These are phyloP conservation scores for Allophyes oxyacanthae DNA, from an alignment of 2,888 invertebrate species.

Conservation along the genomic window DNA sequence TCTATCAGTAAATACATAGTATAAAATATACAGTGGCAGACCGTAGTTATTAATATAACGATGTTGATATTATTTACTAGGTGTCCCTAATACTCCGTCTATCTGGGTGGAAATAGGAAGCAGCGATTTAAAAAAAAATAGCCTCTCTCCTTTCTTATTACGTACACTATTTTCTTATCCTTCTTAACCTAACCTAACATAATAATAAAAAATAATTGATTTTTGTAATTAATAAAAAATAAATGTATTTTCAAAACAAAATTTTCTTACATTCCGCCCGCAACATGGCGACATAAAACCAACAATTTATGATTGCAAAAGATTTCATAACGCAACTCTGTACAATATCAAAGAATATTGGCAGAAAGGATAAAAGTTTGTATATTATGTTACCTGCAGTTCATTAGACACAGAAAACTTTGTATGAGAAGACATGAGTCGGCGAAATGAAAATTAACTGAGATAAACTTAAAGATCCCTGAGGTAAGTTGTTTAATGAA, in stretches of 20 bases:
- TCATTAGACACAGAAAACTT: constrained; percentile 70
- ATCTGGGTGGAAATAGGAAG: too few relatives aligned
- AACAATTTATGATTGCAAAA: constrained; percentile 15
- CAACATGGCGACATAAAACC: constrained; percentile 2
- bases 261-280: neutral
- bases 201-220: neutral
- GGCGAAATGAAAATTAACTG: constrained; percentile 62
- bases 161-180: too few relatives aligned
- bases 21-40: too few relatives aligned
- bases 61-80: too few relatives aligned
- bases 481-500: constrained; percentile 56
- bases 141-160: too few relatives aligned
- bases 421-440: constrained; percentile 57
- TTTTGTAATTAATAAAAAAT: too few relatives aligned
- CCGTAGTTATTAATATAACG: too few relatives aligned
- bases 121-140: too few relatives aligned
- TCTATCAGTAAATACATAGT: constrained; percentile 9
- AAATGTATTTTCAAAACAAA: neutral
- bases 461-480: constrained; percentile 46
- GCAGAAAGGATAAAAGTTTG: constrained; percentile 54
- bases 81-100: too few relatives aligned
- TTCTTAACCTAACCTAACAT: too few relatives aligned
- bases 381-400: constrained; percentile 64
- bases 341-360: constrained; percentile 62
- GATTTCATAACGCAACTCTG: constrained; percentile 22